Evolutionary conservation across 2,888 invertebrate genomes (phyloP), one percentile per base, ranked within the genome.

Genomic region (Neuroscelio doddi): DNA sequence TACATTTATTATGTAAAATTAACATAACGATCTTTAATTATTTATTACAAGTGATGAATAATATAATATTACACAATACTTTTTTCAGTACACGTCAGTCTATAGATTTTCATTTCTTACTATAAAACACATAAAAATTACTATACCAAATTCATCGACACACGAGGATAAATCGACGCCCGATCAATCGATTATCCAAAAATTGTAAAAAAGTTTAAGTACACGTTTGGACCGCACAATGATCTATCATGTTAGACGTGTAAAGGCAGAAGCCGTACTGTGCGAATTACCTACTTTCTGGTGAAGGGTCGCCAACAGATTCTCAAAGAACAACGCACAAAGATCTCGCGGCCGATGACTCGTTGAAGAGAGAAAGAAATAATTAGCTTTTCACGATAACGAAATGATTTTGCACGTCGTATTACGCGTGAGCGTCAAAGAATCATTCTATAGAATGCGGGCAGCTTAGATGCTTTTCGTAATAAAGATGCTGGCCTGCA

Each of bases 401-500:
- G 50, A 50, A 58, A 47, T 52, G 50, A 63, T 57, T 56, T 47
- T 57, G 47, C 51, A 38, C 45, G 44, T 56, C 47, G 52, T 45
- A 36, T 47, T 52, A 45, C 50, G 51, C 55, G 45, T 44, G 34
- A 42, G 56, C 27, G 39, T 44, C 30, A 42, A 38, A 47, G 78
- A 77, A 74, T 74, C 71, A 63, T 57, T 69, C 73, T 72, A 75
- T 75, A 76, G 79, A 78, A 78, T 79, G 78, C 75, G 71, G 69
- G 64, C 64, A 65, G 63, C 64, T 66, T 56, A 56, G 56, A 53
- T 55, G 58, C 59, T 50, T 49, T 49, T 52, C 72, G 74, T 75
- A 78, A 79, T 79, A 75, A 77, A 78, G 79, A 76, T 77, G 75
- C 76, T 72, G 73, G 68, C 70, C 70, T 68, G 70, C 63, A 70